Evolutionary conservation across 2,888 invertebrate species (phyloP), one percentile per base, ranked within the genome.

Genomic region (Andricus quercusramuli): DNA sequence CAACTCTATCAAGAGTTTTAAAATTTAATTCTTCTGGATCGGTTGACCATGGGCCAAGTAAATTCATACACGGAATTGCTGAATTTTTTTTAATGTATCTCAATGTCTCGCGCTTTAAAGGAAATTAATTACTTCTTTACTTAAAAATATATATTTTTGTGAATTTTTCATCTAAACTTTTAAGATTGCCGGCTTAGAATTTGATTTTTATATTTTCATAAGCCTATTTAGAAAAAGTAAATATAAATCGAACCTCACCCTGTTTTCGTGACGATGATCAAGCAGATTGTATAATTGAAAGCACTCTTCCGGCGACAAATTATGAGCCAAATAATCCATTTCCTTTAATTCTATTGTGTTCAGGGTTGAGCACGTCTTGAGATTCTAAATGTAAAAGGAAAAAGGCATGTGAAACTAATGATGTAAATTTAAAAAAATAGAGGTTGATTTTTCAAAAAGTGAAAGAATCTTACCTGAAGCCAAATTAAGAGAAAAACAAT

Each of bases 1-100:
- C 82, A 29, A 83, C 81, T 79, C 78, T 81, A 64, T 83, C 83
- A 78, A 82, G 68, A 70, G 66, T 81, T n/a, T 78, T 80, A 17
- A 47, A 83, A 6, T 37, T 44, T 3, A 65, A 65, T 47, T 83
- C 79, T 17, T 80, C 78, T 4, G 83, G 81, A 80, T 85, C 80
- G 17, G 80, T 80, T 15, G 84, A 80, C 85, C 85, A 85, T 17
- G 79, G 70, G 1, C 78, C 47, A 13, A 85, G 68, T 20, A 85
- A 67, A 29, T 51, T 83, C 13, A 70, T 65, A 70, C 85, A 85
- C 6, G 82, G 32, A 41, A 82, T 77, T 41, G 29, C 65, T 20
- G 25, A 70, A 17, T 74, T 32, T 77, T 77, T 79, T 77, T 80
- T 56, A n/a, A 74, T 51, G 11, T 29, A 74, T n/a, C 51, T 56